Evolutionary conservation across 2,797 vertebrate genomes (phyloP), one percentile per base, ranked within the genome.

Genomic region (Menidia menidia): DNA sequence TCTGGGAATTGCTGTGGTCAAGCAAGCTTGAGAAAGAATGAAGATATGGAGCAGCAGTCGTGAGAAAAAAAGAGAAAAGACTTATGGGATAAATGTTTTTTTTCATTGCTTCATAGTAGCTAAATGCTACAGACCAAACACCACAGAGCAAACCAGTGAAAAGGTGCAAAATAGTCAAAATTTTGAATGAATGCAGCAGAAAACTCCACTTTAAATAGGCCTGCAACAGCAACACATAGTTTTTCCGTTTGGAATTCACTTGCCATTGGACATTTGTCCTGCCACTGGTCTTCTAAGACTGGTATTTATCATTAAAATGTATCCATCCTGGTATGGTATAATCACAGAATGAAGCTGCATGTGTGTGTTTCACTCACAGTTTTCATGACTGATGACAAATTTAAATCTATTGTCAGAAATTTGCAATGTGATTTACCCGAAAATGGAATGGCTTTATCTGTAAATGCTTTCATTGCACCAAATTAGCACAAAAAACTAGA

Each of bases 21-120:
- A 39, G 43, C 44, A 19, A 47, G 43, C 53, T 47, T 66, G 42
- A 56, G 43, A 47, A 66, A 47, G 43, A 66, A 66, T 48, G 43
- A 35, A 4, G 53, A 56, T 42, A 19, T 39, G 16, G 52, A 19
- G 12, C 42, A 45, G 14, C 18, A 56, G 53, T 35, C 52, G 47
- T 32, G 53, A 39, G 30, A 57, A 66, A 32, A 35, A 65, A 7
- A 25, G 4, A 10, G 35, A 39, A 39, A 39, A 31, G 6, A 33
- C 5, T n/a, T 3, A n/a, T 19, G 32, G 19, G 14, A 56, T 56
- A 4, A 55, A 55, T 13, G 33, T 62, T 51, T 50, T 39, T 39
- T 39, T 39, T 15, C 12, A 55, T 56, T 8, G 6, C 30, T 57
- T 19, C 41, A 47, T n/a, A 56, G 42, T 13, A 25, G 31, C 32